phyloP scores from a whole-genome alignment of 2,888 invertebrate genomes.

The Drosophila anceps region DNA sequence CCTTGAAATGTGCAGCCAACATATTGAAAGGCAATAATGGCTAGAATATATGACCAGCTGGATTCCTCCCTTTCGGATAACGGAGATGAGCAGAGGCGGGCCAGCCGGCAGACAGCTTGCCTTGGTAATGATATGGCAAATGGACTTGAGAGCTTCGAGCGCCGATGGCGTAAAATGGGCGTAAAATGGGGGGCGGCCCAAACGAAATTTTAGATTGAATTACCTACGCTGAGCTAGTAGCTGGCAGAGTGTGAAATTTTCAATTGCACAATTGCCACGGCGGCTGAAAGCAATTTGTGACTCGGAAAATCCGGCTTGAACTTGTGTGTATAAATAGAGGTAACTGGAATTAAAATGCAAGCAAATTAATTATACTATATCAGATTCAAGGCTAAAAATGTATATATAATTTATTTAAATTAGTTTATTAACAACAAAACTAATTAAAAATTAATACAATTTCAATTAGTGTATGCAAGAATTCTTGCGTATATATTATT shows the following conservation, averaged over 20 bases:
- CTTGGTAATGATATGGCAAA: slow-evolving; percentile 57
- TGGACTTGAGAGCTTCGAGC: slow-evolving; percentile 33
- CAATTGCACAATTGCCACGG: slow-evolving; percentile 34
- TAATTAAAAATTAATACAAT: neutral
- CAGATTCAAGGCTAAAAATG: neutral
- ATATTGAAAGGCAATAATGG: slow-evolving; percentile 65
- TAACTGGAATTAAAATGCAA: neutral
- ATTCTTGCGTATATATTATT: too few relatives aligned
- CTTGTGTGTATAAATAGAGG: neutral
- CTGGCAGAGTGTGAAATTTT: slow-evolving; percentile 42
- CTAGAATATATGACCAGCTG: slow-evolving; percentile 58
- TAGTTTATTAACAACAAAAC: neutral
- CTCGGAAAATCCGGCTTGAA: neutral
- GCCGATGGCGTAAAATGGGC: slow-evolving; percentile 3
- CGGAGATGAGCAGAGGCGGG: slow-evolving; percentile 12
- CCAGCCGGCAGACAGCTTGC: slow-evolving; percentile 18
- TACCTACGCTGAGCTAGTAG: slow-evolving; percentile 15
- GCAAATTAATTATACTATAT: neutral
- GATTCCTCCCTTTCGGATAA: slow-evolving; percentile 11
- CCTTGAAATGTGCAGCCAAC: slow-evolving; percentile 58
- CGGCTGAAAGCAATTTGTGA: slow-evolving; percentile 14
- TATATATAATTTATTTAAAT: neutral
- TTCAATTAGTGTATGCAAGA: too few relatives aligned
- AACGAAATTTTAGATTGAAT: slow-evolving; percentile 26
- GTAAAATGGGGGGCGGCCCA: neutral